These are phyloP conservation scores for Rissa tridactyla DNA, from an alignment of 2,113 vertebrate genomes.

Conservation along the genomic window DNA sequence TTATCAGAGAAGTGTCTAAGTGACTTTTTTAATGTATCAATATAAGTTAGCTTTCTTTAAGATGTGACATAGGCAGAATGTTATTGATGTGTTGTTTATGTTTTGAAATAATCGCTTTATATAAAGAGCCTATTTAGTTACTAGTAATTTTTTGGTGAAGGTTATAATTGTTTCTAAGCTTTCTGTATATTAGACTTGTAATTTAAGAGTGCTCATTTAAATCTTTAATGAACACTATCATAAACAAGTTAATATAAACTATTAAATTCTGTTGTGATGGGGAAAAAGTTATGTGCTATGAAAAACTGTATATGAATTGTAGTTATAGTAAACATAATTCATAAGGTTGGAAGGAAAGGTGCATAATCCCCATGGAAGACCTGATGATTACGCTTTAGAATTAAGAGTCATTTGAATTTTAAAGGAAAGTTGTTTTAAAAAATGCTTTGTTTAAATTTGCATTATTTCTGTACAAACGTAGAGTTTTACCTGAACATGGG, in stretches of 20 bases:
- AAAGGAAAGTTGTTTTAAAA: not conserved
- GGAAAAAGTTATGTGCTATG: not conserved
- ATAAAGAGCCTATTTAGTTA: not conserved
- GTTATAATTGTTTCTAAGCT: not conserved
- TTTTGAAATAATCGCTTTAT: not conserved
- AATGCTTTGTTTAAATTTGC: not conserved
- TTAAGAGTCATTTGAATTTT: not conserved
- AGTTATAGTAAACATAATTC: not conserved
- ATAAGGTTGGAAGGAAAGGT: not conserved
- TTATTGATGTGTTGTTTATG: not conserved
- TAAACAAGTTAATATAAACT: constrained; percentile 43
- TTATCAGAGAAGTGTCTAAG: not conserved
- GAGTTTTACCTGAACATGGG: not conserved
- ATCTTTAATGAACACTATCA: constrained; percentile 7
- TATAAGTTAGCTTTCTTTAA: not conserved
- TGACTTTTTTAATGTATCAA: not conserved
- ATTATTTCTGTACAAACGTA: not conserved
- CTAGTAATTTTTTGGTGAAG: not conserved
- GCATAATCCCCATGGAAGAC: not conserved
- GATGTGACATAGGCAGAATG: not conserved
- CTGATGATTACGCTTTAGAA: not conserved
- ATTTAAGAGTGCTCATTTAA: not conserved
- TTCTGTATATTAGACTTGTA: not conserved
- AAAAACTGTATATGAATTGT: not conserved
- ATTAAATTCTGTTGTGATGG: not conserved